These are phyloP conservation scores for Caenorhabditis sinica DNA, from an alignment of 2,888 invertebrate genomes.

Conservation along the genomic window DNA sequence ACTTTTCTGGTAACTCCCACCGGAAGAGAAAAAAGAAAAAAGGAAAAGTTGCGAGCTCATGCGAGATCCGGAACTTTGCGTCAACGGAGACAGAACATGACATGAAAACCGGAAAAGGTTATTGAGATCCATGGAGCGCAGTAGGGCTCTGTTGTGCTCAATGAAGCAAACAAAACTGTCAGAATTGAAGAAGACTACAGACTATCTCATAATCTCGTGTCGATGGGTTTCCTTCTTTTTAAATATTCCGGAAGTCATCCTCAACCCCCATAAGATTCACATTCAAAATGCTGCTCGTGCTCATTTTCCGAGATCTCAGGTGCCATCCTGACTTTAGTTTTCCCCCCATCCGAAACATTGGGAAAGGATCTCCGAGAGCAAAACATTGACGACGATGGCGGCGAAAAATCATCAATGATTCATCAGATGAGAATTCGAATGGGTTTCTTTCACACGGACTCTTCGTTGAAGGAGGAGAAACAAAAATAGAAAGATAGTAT, in stretches of 20 bases:
- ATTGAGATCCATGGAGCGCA: slow-evolving; percentile 29
- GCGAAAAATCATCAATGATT: slow-evolving; percentile 54
- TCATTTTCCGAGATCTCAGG: slow-evolving; percentile 29
- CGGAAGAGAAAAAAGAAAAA: not conserved
- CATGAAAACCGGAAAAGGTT: slow-evolving; percentile 23
- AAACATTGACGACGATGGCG: slow-evolving; percentile 31
- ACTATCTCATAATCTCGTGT: not conserved
- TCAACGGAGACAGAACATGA: slow-evolving; percentile 48
- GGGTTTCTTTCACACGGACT: slow-evolving; percentile 44
- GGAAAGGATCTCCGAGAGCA: slow-evolving; percentile 14
- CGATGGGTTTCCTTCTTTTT: not conserved
- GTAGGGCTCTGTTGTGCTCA: not conserved
- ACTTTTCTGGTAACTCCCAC: slow-evolving; percentile 7
- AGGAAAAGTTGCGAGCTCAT: slow-evolving; percentile 30
- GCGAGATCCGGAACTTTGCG: slow-evolving; percentile 48
- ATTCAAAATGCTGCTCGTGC: slow-evolving; percentile 5
- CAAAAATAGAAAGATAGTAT: slow-evolving; percentile 17
- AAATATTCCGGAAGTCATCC: slow-evolving; percentile 9
- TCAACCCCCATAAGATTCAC: slow-evolving; percentile 14
- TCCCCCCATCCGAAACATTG: slow-evolving; percentile 10
- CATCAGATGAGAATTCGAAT: slow-evolving; percentile 51
- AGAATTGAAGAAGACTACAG: not conserved
- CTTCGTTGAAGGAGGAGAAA: slow-evolving; percentile 19
- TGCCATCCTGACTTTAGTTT: slow-evolving; percentile 43
- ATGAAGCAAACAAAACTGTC: not conserved